These are phyloP conservation scores for Hymenochirus boettgeri DNA, from an alignment of 2,113 vertebrate genomes.

Conservation along the genomic window DNA sequence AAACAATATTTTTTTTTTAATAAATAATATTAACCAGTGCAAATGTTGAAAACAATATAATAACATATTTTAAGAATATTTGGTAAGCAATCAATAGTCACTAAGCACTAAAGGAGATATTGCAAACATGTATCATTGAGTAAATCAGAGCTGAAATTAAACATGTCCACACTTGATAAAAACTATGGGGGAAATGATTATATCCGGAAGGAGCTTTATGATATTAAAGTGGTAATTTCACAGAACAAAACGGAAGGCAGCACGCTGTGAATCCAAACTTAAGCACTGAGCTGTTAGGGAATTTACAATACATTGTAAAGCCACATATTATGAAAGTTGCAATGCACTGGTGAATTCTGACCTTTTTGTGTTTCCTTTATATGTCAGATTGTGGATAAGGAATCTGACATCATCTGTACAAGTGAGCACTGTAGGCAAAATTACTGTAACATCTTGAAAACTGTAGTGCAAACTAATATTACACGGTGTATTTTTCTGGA, in stretches of 20 bases:
- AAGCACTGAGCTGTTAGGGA: neutral
- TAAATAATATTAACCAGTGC: conserved; percentile 29
- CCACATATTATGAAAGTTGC: neutral
- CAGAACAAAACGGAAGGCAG: conserved; percentile 2
- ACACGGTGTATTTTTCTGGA: too few species aligned
- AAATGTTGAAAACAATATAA: conserved; percentile 22
- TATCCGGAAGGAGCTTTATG: conserved; percentile 19
- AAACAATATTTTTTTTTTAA: conserved; percentile 11
- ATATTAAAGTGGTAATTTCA: conserved; percentile 21
- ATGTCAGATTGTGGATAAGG: too few species aligned
- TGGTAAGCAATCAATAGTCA: conserved; percentile 34
- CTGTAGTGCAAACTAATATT: too few species aligned
- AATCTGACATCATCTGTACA: too few species aligned
- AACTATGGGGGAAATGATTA: conserved; percentile 14
- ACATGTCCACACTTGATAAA: conserved; percentile 26
- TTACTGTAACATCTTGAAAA: too few species aligned
- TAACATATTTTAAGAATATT: conserved; percentile 23
- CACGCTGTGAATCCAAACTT: neutral
- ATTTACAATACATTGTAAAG: neutral
- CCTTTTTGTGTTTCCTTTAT: neutral
- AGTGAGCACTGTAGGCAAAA: too few species aligned
- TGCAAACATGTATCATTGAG: conserved; percentile 28
- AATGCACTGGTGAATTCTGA: neutral
- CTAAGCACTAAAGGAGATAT: conserved; percentile 23
- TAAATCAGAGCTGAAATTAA: conserved; percentile 34